These are phyloP conservation scores for Brachionus sp. DNA, from an alignment of 1,140 invertebrate species.

Conservation along the genomic window DNA sequence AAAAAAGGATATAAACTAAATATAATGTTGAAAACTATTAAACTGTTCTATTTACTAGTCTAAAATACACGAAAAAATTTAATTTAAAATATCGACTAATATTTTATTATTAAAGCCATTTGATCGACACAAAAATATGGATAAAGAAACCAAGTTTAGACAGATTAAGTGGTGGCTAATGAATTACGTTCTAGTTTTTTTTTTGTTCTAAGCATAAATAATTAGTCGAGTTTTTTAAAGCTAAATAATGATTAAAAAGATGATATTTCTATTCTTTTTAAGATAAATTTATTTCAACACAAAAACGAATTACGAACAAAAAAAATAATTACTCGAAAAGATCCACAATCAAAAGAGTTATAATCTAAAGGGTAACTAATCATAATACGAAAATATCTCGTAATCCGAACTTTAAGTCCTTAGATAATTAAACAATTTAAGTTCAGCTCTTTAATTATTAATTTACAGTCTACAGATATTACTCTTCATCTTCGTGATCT, in stretches of 20 bases:
- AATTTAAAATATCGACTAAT: background rate
- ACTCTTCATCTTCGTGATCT: constrained; percentile 40
- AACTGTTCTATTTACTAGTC: background rate
- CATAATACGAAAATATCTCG: constrained; percentile 11
- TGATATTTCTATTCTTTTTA: constrained; percentile 28
- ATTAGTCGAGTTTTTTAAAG: background rate
- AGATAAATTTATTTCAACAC: constrained; percentile 34
- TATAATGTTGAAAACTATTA: no score
- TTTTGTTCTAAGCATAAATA: background rate
- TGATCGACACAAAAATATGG: background rate
- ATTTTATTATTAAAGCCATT: background rate
- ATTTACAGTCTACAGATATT: background rate
- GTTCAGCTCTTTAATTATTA: background rate
- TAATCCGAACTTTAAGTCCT: constrained; percentile 32
- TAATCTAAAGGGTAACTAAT: constrained; percentile 23
- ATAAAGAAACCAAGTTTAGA: background rate
- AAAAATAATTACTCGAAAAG: constrained; percentile 42
- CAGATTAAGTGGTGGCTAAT: background rate
- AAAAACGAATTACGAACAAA: constrained; percentile 9
- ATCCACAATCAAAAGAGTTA: constrained; percentile 31
- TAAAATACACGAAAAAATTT: background rate
- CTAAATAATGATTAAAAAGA: background rate
- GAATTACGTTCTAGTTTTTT: background rate
- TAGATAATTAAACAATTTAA: constrained; percentile 34
- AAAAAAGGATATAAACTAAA: no score